Evolutionary conservation across 2,888 invertebrate genomes (phyloP), one percentile per base, ranked within the genome.

Genomic region (Dioctria rufipes): DNA sequence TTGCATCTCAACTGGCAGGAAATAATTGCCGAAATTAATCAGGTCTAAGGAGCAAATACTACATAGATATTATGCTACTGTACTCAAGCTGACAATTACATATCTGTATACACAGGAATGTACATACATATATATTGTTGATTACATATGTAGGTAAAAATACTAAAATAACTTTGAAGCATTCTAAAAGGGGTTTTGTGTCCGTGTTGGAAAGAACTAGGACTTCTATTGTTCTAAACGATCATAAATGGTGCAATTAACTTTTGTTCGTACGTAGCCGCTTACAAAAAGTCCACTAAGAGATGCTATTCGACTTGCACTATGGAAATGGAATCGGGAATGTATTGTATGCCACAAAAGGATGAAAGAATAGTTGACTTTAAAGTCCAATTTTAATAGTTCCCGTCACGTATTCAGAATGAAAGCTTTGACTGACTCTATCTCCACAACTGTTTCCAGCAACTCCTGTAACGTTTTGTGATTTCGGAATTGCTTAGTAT

Each of bases 181-280:
- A 25, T 25, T 25, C 25, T 25, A 25, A 25, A 25, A 25, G 25
- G 25, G 25, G 25, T 25, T 25, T 58, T 58, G 51, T 8, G 51
- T 73, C 73, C 51, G 73, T 54, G 58, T 39, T 13, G 58, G 58
- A 73, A 75, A 63, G 63, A 78, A 78, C 77, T 61, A 42, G 61
- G 63, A 63, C 77, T 49, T 63, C 42, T 39, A 78, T 63, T 61
- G 77, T 63, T 78, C 63, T 63, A 78, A 78, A 78, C 49, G 78
- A 49, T 65, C 65, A 66, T 78, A 78, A 78, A 78, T 65, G 78
- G 39, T 78, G 78, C 78, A 78, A 78, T 78, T 78, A 78, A 78
- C 78, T 78, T 51, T 65, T n/a, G n/a, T n/a, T 40, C 73, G 58
- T 51, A 37, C 46, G 46, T 49, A 46, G 25, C 69, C 49, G 39